Evolutionary conservation across 2,113 vertebrate species (phyloP), one percentile per base, ranked within the genome.

Genomic region (Bolborhynchus lineola): DNA sequence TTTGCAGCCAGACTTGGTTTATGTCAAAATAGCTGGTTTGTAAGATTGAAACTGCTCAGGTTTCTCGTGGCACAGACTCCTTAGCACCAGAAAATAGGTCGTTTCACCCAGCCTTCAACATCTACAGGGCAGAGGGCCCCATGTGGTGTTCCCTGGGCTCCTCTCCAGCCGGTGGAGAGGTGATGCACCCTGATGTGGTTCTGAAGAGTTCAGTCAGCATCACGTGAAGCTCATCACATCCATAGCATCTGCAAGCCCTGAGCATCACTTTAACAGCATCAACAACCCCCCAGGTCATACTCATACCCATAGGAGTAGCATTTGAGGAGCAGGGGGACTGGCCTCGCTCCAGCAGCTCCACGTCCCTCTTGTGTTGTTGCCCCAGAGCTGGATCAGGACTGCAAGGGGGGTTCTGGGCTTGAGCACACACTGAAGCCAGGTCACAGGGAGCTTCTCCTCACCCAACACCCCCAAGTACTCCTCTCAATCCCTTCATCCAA

Each of bases 1-100:
- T 41, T 29, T 59, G 25, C 9, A 1, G 10, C 3, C 2, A 13
- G 53, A 20, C 33, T 41, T 0, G 1, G 8, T 31, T 77, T 37
- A 16, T 16, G 14, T 52, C 42, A 24, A 78, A 50, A 33, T 35
- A 9, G 26, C 13, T 46, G 72, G 44, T 74, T n/a, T 33, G 3
- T 31, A 44, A 63, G 59, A 13, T n/a, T 53, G 77, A 33, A 62
- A 3, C 31, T 37, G 24, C 21, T 46, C 10, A 4, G 24, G 29
- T 64, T 59, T 60, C 60, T 82, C 8, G 2, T 7, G 16, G 13
- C 25, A 24, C 17, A 35, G 37, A 37, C 10, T 20, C 31, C 52
- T 39, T 16, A 26, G 47, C 78, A 68, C 41, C 33, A 68, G 29
- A 77, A 77, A 12, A 23, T 1, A 50, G 35, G 26, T 31, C 2